phyloP scores from a whole-genome alignment of 2,113 vertebrate genomes.

The Chaenogobius annularis region DNA sequence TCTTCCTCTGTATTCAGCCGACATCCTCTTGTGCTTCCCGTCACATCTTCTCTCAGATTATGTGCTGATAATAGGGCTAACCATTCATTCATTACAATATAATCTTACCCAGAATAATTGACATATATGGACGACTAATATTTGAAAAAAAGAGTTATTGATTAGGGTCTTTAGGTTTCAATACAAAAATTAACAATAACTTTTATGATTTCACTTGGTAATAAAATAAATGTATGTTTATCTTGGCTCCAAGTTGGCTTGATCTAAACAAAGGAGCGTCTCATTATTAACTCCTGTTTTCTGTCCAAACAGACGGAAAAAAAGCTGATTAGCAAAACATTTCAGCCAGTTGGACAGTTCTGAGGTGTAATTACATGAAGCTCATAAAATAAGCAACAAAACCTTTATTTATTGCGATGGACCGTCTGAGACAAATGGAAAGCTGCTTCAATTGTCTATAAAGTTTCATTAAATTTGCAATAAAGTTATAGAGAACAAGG shows the following conservation, averaged over 20 bases:
- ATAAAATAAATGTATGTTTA: neutral
- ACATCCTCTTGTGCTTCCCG: conserved; percentile 23
- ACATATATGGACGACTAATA: too few species aligned
- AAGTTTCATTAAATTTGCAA: neutral
- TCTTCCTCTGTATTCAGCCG: neutral
- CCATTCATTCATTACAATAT: too few species aligned
- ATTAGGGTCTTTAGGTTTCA: too few species aligned
- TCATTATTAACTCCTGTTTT: too few species aligned
- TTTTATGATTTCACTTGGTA: neutral
- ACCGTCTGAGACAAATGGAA: neutral
- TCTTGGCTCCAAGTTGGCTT: neutral
- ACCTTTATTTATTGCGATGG: neutral
- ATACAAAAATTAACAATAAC: neutral
- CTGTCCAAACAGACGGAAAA: neutral
- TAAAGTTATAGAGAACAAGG: neutral
- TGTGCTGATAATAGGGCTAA: conserved; percentile 10
- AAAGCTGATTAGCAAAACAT: neutral
- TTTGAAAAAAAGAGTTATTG: too few species aligned
- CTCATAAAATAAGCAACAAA: neutral
- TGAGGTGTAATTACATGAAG: neutral
- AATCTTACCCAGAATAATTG: too few species aligned
- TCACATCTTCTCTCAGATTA: conserved; percentile 17
- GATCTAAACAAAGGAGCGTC: neutral
- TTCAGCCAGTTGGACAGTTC: neutral
- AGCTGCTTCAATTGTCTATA: neutral